A percentile compares a stretch with the other conserved stretches of the same genome.
Conservation (phyloP, 2,797 vertebrate species). For the Phylloscopus collybita region DNA sequence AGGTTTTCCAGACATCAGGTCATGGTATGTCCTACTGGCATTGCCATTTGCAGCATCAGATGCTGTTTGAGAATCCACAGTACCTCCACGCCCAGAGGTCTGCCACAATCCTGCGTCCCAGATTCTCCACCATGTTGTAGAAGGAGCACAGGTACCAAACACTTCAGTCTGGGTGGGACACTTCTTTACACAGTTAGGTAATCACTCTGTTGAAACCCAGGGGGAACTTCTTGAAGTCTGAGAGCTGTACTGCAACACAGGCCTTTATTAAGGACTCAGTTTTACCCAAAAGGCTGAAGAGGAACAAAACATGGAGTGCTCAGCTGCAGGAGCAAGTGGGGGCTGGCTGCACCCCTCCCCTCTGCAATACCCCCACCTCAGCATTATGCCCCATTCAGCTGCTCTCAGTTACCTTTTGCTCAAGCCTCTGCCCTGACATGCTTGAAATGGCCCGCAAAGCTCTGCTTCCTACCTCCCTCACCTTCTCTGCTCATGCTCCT, state of each 20-base stretch:
- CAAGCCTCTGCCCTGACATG: fast-evolving
- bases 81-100: fast-evolving
- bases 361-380: fast-evolving
- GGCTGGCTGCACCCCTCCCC: neutral
- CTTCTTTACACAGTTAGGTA: neutral
- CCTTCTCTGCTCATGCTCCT: fast-evolving
- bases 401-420: neutral
- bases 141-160: neutral
- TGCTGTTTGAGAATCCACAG: neutral
- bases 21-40: fast-evolving
- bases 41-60: neutral
- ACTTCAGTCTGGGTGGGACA: neutral
- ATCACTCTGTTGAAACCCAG: neutral
- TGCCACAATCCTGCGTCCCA: neutral
- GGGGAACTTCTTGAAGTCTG: neutral
- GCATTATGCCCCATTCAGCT: fast-evolving
- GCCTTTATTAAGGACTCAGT: neutral
- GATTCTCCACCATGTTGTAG: neutral
- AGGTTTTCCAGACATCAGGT: neutral
- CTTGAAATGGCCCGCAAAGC: fast-evolving
- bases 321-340: fast-evolving
- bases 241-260: neutral
- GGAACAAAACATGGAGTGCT: neutral
- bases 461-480: fast-evolving
- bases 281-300: neutral